Evolutionary conservation across 2,888 invertebrate genomes (phyloP).

Genomic region (Craniophora ligustri): DNA sequence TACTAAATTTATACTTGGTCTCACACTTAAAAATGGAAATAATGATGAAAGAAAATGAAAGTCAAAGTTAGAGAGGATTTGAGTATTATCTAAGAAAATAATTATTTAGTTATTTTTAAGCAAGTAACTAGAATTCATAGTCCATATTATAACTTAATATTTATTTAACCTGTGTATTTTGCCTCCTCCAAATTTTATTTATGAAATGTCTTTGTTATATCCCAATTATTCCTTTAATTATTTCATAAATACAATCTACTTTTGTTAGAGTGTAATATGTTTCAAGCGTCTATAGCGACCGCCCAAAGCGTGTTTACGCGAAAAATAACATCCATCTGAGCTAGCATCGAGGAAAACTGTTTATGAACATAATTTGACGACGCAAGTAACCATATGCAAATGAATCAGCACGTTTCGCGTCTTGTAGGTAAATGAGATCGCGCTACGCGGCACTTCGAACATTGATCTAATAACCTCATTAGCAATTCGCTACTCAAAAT

Average conservation of each 20-base stretch:
- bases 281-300: constrained; percentile 22
- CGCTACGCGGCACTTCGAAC: constrained; percentile 85
- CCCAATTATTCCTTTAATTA: not conserved
- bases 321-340: constrained; percentile 44
- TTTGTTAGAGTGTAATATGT: not conserved
- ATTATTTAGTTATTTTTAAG: constrained; percentile 18
- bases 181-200: not conserved
- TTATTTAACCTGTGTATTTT: too few species aligned
- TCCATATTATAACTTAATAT: too few species aligned
- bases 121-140: constrained; percentile 7
- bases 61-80: too few species aligned
- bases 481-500: constrained; percentile 61
- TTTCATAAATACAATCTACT: not conserved
- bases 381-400: constrained; percentile 79
- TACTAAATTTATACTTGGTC: constrained; percentile 27
- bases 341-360: constrained; percentile 35
- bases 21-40: constrained; percentile 25
- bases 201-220: not conserved
- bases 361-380: constrained; percentile 47
- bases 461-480: constrained; percentile 86
- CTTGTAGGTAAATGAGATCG: constrained; percentile 76
- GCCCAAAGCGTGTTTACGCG: constrained; percentile 36
- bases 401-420: constrained; percentile 87
- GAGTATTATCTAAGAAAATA: not conserved
- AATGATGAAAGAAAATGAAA: not conserved